Evolutionary conservation across 2,113 vertebrate genomes (phyloP), one percentile per base, ranked within the genome.

Genomic region (Irena cyanogastra): DNA sequence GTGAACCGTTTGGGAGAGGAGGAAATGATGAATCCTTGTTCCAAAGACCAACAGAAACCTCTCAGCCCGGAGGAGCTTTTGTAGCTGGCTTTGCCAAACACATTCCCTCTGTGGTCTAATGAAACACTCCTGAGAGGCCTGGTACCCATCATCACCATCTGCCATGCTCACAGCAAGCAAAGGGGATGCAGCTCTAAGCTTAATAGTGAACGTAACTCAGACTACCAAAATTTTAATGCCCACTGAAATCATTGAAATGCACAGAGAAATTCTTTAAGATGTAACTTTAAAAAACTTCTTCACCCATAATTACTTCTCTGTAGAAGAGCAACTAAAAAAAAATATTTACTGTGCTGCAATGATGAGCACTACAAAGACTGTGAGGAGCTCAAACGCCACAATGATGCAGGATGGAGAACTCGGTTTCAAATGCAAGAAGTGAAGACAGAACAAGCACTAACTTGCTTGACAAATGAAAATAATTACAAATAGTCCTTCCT

Each of bases 381-480:
- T 14, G 23, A 90, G 23, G 24, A 78, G 44, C 24, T 78, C 47
- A 63, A 63, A 83, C 35, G 11, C 20, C 44, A 24, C 2, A 54
- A 42, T 26, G 42, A 44, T 52, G 24, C 12, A n/a, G 10, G 20
- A 83, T 13, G 13, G 44, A 89, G 33, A 93, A 78, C 6, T 47
- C 49, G 0, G 4, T 72, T 91, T 79, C 37, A 87, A 94, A 80
- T 37, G 41, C n/a, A 61, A 57, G 21, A 13, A 93, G 71, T 14
- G 61, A 83, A 72, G 57, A 42, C 57, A 82, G 37, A 85, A 80
- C 23, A 76, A 84, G 83, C 65, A 75, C 16, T 52, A 87, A 53
- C 27, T 79, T 79, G n/a, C 66, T 80, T 93, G 75, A 93, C 57
- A 95, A 95, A 76, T 93, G 53, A 90, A 93, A 95, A 93, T 83